Evolutionary conservation across 2,797 vertebrate species (phyloP), one percentile per base, ranked within the genome.

Genomic region (Carduelis carduelis): DNA sequence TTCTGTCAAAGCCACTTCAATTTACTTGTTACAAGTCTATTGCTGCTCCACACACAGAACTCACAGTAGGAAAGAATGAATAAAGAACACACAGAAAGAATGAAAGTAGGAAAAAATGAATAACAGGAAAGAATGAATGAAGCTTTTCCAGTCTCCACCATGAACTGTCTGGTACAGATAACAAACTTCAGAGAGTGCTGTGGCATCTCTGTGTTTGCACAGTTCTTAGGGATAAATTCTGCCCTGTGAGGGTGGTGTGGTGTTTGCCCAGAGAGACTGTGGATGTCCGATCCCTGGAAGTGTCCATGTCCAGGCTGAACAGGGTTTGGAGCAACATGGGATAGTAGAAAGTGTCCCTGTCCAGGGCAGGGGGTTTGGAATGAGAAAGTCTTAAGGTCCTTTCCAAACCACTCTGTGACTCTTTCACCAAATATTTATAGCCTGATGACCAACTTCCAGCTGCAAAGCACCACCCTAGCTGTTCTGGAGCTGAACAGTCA

Each of bases 381-480:
- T 10, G 11, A n/a, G 43, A 50, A 6, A 27, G 4, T 20, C 14
- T 44, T 22, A 30, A 64, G 17, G 9, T 34, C 7, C 14, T 39
- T 77, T 83, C 37, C 50, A 77, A 83, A 64, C n/a, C n/a, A 46
- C 15, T 70, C 57, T 39, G 57, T 77, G 79, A 83, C 34, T 77
- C 34, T 53, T 57, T 27, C 41, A 69, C 21, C 4, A 1, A 35
- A 34, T 6, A 1, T 55, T 56, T 28, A 34, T 0, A 68, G 69
- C n/a, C 34, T 0, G 0, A 16, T 44, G 46, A 28, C 46, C 49
- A 14, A 3, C 7, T 23, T 41, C 60, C 3, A 21, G 65, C 59
- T 46, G 44, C 26, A 18, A 19, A 32, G 46, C 44, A 50, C 71
- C 47, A 27, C 22, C 2, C 49, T 32, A 37, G 5, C 20, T 17